phyloP scores from a whole-genome alignment of 2,797 vertebrate genomes.

The Chelidonichthys spinosus region DNA sequence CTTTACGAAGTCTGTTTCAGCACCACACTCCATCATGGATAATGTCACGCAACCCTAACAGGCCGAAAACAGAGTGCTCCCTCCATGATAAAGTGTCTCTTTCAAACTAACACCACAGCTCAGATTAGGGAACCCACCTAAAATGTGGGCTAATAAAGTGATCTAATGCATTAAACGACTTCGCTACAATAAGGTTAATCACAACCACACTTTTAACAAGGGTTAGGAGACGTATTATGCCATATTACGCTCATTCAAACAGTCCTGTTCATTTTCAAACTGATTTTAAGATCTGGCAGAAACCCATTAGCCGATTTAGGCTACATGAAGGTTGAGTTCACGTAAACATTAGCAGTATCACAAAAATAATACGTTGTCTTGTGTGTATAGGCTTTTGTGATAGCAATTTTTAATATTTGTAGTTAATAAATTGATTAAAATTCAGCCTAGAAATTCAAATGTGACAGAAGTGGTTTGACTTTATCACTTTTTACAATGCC shows the following conservation, averaged over 20 bases:
- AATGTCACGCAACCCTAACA: slow-evolving; percentile 28
- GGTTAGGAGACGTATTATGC: slow-evolving; percentile 69
- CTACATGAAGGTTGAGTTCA: slow-evolving; percentile 38
- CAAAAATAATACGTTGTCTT: slow-evolving; percentile 3
- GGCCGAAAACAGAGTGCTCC: slow-evolving; percentile 13
- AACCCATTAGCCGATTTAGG: slow-evolving; percentile 53
- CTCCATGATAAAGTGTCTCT: slow-evolving; percentile 34
- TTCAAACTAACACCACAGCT: slow-evolving; percentile 38
- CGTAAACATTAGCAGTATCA: neutral
- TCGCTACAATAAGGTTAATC: slow-evolving; percentile 65
- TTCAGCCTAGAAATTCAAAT: slow-evolving; percentile 9
- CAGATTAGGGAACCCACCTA: slow-evolving; percentile 33
- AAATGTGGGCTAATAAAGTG: slow-evolving; percentile 54
- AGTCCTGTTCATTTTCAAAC: slow-evolving; percentile 75
- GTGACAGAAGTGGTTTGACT: slow-evolving; percentile 1
- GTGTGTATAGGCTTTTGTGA: neutral
- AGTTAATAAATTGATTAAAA: slow-evolving; percentile 12
- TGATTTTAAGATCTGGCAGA: slow-evolving; percentile 70
- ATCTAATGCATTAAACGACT: slow-evolving; percentile 67
- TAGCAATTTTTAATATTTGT: neutral
- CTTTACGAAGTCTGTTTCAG: slow-evolving; percentile 46
- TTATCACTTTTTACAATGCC: neutral
- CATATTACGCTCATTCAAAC: slow-evolving; percentile 57
- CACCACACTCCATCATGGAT: slow-evolving; percentile 45
- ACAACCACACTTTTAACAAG: slow-evolving; percentile 65